Base-by-base conservation (phyloP, 2,797 vertebrate genomes). In the Melanogrammus aeglefinus region DNA sequence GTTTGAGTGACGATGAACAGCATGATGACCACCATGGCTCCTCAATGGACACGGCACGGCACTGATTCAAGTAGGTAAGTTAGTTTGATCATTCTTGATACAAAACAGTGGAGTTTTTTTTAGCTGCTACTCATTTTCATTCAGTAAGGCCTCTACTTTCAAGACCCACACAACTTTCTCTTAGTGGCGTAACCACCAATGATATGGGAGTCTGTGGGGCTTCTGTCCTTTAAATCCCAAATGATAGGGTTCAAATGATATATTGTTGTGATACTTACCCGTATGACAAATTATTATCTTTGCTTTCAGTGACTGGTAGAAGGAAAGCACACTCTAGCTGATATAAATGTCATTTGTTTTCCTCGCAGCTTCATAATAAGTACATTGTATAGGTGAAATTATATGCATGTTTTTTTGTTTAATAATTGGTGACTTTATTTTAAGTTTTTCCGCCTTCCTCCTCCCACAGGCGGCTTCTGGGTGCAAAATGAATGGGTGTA, bases 31-130 rank as follows among this genome's bases (percentile, higher is more conserved):
- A 76, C 44, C 13, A 51, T 4, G 13, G 78, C 77, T 66, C 77
- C 71, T 41, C 79, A 44, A 80, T 88, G 77, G 89, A 82, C 31
- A 79, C 88, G 75, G 70, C 78, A 74, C 88, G 86, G 79, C 85
- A 72, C 31, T 86, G 73, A 79, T 47, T 73, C 14, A 73, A 87
- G 83, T 29, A 82, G 66, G 77, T 72, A 72, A 72, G 70, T 72
- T 18, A 18, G 70, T 35, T 72, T 31, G 70, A 72, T 35, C 29
- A 6, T 72, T 31, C 29, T 33, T 35, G 13, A 29, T 35, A 33
- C 31, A 18, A 35, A 72, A 72, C 24, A 18, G 4, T 35, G 13
- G 7, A 1, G 2, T 31, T 33, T 72, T 12, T 41, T 72, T 29
- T 27, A 71, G 12, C 57, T 63, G 21, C 57, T n/a, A 10, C 21